Conservation (phyloP, 2,113 vertebrate species). For the Phalacrocorax brasilianus region DNA sequence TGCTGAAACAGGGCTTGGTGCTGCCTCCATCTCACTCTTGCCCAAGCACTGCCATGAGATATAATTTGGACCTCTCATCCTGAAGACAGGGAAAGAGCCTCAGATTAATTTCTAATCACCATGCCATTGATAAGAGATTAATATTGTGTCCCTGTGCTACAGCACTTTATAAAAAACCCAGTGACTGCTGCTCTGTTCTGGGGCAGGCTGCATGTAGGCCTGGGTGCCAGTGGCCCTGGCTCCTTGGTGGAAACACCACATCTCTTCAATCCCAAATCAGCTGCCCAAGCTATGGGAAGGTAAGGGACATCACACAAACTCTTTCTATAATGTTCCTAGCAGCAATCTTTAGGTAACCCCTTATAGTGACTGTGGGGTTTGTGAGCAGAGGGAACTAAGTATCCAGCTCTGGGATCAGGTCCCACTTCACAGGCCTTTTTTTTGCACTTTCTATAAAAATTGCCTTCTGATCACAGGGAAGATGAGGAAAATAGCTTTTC, state of each 20-base stretch:
- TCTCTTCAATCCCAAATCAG: not conserved
- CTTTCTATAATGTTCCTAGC: not conserved
- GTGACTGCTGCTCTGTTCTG: not conserved
- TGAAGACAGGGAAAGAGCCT: not conserved
- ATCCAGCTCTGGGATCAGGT: not conserved
- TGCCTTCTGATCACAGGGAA: not conserved
- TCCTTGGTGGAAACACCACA: not conserved
- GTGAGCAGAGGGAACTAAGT: not conserved
- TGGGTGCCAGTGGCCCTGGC: accelerated
- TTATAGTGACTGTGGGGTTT: not conserved
- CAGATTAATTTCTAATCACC: not conserved
- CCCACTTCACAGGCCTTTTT: not conserved
- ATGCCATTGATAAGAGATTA: not conserved
- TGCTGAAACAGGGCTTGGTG: not conserved
- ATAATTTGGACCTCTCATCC: not conserved
- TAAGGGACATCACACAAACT: not conserved
- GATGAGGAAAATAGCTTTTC: not conserved
- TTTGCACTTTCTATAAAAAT: not conserved
- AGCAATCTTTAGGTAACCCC: not conserved
- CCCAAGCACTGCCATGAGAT: not conserved
- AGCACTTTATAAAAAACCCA: not conserved
- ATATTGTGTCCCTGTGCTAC: not conserved
- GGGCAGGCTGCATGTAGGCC: not conserved
- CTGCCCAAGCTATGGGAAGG: not conserved
- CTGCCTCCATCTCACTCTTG: not conserved